These are phyloP conservation scores for Catharus ustulatus DNA, from an alignment of 2,797 vertebrate species.

Conservation along the genomic window DNA sequence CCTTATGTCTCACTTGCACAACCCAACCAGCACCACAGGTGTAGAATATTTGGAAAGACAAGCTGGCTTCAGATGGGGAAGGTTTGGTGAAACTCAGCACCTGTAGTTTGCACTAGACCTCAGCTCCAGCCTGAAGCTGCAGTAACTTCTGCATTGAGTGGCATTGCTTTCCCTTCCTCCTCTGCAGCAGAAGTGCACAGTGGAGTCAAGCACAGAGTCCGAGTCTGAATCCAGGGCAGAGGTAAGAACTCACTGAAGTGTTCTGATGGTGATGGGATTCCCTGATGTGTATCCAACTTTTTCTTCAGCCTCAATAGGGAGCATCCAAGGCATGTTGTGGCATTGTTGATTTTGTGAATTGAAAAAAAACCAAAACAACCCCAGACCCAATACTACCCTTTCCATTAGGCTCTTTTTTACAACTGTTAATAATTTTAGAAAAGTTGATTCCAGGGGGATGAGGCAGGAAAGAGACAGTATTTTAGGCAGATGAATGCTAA, in stretches of 20 bases:
- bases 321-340: not conserved
- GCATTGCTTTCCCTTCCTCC: not conserved
- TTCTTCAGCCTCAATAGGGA: not conserved
- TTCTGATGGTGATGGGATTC: not conserved
- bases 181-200: slow-evolving; percentile 80
- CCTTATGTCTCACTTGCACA: not conserved
- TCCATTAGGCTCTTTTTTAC: not conserved
- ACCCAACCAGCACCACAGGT: not conserved
- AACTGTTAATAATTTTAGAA: not conserved
- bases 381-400: accelerated
- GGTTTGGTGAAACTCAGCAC: not conserved
- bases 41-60: not conserved
- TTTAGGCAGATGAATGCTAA: not conserved
- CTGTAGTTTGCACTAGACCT: not conserved
- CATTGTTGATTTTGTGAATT: not conserved
- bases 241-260: slow-evolving; percentile 52
- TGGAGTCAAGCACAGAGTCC: slow-evolving; percentile 86
- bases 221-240: slow-evolving; percentile 80
- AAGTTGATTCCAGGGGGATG: not conserved
- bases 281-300: not conserved
- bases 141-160: not conserved
- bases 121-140: not conserved
- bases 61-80: not conserved
- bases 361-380: too few species aligned
- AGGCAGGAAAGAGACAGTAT: not conserved